phyloP scores from a whole-genome alignment of 2,797 vertebrate genomes.

The Eremophila alpestris region DNA sequence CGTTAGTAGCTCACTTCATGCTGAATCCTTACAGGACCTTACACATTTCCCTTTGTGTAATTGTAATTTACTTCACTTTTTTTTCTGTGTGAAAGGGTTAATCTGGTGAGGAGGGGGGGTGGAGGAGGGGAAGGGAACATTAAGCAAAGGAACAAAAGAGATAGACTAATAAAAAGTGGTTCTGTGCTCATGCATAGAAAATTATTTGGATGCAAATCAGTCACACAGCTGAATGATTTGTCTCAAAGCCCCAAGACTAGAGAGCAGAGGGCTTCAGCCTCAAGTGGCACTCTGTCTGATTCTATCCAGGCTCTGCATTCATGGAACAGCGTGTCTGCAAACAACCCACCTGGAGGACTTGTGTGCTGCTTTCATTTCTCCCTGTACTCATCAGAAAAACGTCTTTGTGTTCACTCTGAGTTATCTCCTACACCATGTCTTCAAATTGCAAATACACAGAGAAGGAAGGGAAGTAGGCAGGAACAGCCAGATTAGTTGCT shows the following conservation, averaged over 20 bases:
- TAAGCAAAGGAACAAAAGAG: slow-evolving; percentile 25
- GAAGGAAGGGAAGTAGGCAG: not conserved
- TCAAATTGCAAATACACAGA: not conserved
- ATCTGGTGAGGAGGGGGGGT: not conserved
- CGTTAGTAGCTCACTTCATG: not conserved
- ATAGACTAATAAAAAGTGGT: not conserved
- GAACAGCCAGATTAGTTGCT: not conserved
- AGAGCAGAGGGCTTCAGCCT: not conserved
- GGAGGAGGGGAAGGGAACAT: not conserved
- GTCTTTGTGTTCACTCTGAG: not conserved
- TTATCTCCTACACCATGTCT: not conserved
- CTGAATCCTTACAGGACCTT: not conserved
- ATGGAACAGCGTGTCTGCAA: not conserved
- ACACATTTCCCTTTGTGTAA: not conserved
- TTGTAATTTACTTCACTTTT: not conserved
- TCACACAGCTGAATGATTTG: slow-evolving; percentile 20
- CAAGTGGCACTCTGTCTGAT: slow-evolving; percentile 13
- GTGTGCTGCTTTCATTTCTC: not conserved
- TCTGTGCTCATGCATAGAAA: slow-evolving; percentile 15
- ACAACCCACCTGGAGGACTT: slow-evolving; percentile 5
- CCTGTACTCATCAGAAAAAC: not conserved
- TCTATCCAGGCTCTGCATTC: not conserved
- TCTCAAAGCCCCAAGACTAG: slow-evolving; percentile 3
- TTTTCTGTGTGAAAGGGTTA: not conserved
- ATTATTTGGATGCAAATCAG: slow-evolving; percentile 53